These are phyloP conservation scores for Campopleginae sp. DNA, from an alignment of 2,888 invertebrate species.

Conservation along the genomic window DNA sequence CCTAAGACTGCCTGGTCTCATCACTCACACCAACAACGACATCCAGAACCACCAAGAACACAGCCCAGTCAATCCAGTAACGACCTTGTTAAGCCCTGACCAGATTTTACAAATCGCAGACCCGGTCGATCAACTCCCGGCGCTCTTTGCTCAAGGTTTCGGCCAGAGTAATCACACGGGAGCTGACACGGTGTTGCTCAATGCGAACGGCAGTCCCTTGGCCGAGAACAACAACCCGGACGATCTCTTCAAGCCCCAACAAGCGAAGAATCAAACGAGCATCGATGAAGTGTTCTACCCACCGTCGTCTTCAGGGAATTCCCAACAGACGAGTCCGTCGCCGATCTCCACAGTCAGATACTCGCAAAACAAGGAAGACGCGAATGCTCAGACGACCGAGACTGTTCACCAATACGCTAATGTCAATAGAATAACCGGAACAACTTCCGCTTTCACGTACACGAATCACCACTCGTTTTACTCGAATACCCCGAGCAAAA, in stretches of 20 bases:
- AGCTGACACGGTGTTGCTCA: conserved; percentile 83
- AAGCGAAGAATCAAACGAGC: conserved; percentile 6
- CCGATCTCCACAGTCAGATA: conserved; percentile 29
- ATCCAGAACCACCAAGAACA: conserved; percentile 72
- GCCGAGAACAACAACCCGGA: conserved; percentile 82
- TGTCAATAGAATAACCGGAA: conserved; percentile 34
- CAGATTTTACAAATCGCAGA: conserved; percentile 82
- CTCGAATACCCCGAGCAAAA: conserved; percentile 60
- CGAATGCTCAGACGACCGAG: background rate
- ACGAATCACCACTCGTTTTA: conserved; percentile 61
- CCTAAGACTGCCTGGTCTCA: conserved; percentile 76
- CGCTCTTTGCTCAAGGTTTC: conserved; percentile 80
- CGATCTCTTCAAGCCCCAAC: conserved; percentile 80
- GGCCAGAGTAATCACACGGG: conserved; percentile 76
- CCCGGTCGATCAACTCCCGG: conserved; percentile 82
- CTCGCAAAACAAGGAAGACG: conserved; percentile 18
- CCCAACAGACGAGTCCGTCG: conserved; percentile 21
- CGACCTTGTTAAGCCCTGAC: conserved; percentile 80
- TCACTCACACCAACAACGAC: conserved; percentile 78
- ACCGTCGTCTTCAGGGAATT: background rate
- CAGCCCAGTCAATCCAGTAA: conserved; percentile 74
- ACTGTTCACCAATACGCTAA: conserved; percentile 47
- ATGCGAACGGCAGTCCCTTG: conserved; percentile 83
- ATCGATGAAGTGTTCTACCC: background rate
- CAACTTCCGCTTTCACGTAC: conserved; percentile 58